Evolutionary conservation across 2,113 vertebrate genomes (phyloP), one percentile per base, ranked within the genome.

Genomic region (Taurulus bubalis): DNA sequence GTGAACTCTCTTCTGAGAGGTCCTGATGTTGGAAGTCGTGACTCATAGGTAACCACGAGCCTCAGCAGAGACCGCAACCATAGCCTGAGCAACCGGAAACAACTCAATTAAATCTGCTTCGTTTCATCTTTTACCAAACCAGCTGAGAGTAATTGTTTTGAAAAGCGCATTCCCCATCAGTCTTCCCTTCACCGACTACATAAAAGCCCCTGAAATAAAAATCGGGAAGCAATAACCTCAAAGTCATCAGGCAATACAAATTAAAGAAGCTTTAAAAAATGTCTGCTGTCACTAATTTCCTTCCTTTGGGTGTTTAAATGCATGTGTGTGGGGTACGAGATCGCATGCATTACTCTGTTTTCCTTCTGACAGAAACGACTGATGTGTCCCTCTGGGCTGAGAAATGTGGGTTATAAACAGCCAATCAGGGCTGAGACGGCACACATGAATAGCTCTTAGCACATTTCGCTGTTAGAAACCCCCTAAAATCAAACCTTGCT

Each of bases 361-460:
- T 45, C 26, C 59, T 64, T 49, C 56, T 24, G 53, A 56, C 4
- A 4, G 56, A 24, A 18, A 18, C 53, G 12, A 28, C 71, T 58
- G 59, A 75, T 65, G 30, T 4, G 58, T 82, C 65, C 77, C 77
- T 88, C 70, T 24, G 38, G 34, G 75, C 64, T 60, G 56, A 86
- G 56, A 72, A 69, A 86, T 72, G 67, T 65, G 68, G 70, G 42
- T 85, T 84, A 73, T 85, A 77, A 86, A 91, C 80, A 85, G 73
- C 55, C 67, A 73, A 77, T 71, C 34, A 53, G 40, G 32, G 14
- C 78, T 72, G 59, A 69, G 55, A 62, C 66, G 56, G 47, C 72
- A 83, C 67, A 83, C 77, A 56, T 28, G 74, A 92, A 75, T 62
- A 88, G 55, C 78, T 73, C 77, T 85, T 83, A 58, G 40, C 70